phyloP scores from a whole-genome alignment of 2,113 vertebrate genomes.

The Erythrocercus mccallii region DNA sequence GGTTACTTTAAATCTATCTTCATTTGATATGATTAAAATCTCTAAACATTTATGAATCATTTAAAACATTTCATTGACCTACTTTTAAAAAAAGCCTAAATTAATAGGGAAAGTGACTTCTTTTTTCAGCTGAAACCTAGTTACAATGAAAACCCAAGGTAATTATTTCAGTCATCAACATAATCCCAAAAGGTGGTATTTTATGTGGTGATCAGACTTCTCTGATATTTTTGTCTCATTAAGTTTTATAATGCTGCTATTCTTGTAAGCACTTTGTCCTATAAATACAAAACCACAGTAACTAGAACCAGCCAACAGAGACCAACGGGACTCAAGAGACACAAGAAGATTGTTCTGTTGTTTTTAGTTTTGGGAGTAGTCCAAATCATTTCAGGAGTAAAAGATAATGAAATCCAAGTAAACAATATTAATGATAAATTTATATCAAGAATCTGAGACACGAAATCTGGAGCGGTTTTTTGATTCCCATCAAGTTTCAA shows the following conservation, averaged over 20 bases:
- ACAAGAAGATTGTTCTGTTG: background rate
- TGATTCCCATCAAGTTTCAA: background rate
- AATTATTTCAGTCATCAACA: conserved; percentile 32
- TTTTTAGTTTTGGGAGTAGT: background rate
- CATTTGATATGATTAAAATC: background rate
- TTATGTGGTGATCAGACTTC: conserved; percentile 27
- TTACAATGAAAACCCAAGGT: background rate
- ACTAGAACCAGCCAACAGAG: conserved; percentile 40
- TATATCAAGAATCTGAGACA: background rate
- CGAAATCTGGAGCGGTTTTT: background rate
- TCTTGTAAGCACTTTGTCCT: conserved; percentile 49
- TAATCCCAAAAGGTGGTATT: conserved; percentile 59
- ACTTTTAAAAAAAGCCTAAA: background rate
- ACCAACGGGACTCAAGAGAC: conserved; percentile 6
- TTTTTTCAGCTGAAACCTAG: background rate
- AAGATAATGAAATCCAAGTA: background rate
- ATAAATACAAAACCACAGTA: conserved; percentile 60
- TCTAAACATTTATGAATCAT: conserved; percentile 5
- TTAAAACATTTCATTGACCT: conserved; percentile 11
- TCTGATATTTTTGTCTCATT: conserved; percentile 38
- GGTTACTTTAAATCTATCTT: background rate
- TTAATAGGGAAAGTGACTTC: background rate
- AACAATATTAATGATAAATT: background rate
- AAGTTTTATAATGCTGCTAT: conserved; percentile 59
- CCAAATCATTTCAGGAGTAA: background rate